Evolutionary conservation across 2,888 invertebrate species (phyloP), one percentile per base, ranked within the genome.

Genomic region (Pomacea canaliculata): DNA sequence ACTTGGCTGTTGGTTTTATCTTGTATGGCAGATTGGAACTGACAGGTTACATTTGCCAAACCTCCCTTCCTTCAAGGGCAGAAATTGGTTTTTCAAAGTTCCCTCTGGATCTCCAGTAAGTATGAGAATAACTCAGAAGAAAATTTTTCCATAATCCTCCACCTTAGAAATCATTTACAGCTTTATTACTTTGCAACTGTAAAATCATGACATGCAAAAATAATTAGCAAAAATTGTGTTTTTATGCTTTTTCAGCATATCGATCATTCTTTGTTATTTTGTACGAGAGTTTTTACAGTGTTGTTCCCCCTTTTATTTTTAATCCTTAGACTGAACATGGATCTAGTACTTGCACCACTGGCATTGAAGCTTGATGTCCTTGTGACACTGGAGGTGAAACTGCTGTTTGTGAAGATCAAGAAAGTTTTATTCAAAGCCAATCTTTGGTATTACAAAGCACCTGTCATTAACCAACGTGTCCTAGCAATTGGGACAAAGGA

Each of bases 51-150:
- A 80, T 87, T n/a, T 76, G 84, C 75, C 81, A 83, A 27, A 69
- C 83, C 0, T 70, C 77, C 13, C 86, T 87, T 73, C 87, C 87
- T 12, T 84, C 84, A 8, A 69, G 56, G 18, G 84, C 84, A 16
- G 84, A 85, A 70, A 80, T 87, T 19, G 78, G 76, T 10, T 86
- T 85, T 79, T 77, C 76, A n/a, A 86, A 86, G 66, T 87, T 87
- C 63, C 87, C 87, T 19, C 51, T 87, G 18, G 85, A 85, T 75
- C 84, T 87, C 7, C 70, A 70, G 85, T 86, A 78, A 76, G 69
- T 72, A 23, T 4, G 19, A 46, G 16, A n/a, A 60, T 60, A 60
- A 60, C 7, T 60, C n/a, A 60, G n/a, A 19, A 4, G n/a, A 18
- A 1, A 60, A 19, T 60, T 60, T n/a, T 19, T 60, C 60, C 18